phyloP scores from a whole-genome alignment of 2,888 invertebrate genomes.

The Serrognathus titanus region DNA sequence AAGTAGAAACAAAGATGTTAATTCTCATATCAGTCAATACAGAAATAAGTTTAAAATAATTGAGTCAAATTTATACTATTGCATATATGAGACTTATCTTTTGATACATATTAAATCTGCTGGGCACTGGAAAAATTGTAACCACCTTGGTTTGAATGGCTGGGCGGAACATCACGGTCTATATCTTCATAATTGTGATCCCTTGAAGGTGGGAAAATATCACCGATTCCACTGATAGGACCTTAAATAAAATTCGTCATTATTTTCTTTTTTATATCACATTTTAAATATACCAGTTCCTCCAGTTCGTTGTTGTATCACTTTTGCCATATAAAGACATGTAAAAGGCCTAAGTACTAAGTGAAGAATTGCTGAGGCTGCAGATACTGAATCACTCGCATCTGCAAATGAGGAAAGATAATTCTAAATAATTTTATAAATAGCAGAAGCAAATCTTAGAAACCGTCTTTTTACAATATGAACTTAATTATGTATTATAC shows the following conservation, averaged over 20 bases:
- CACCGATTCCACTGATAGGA: conserved; percentile 14
- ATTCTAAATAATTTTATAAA: background rate
- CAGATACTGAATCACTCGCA: conserved; percentile 7
- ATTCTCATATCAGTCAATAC: background rate
- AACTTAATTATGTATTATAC: too few relatives aligned
- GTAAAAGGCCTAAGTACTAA: conserved; percentile 14
- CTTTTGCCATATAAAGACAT: conserved; percentile 7
- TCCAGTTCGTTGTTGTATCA: conserved; percentile 9
- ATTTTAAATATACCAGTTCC: conserved; percentile 12
- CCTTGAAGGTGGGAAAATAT: conserved; percentile 14
- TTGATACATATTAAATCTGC: conserved; percentile 13
- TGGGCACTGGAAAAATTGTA: conserved; percentile 17
- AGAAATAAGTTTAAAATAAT: background rate
- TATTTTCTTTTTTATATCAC: background rate
- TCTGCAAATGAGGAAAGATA: background rate
- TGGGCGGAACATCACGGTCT: conserved; percentile 7
- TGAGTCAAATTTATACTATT: conserved; percentile 6
- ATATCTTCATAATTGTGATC: conserved; percentile 21
- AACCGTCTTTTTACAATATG: too few relatives aligned
- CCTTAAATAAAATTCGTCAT: conserved; percentile 8
- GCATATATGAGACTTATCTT: conserved; percentile 1
- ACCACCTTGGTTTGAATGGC: conserved; percentile 18
- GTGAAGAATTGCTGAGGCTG: conserved; percentile 11
- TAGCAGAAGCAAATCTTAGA: too few relatives aligned
- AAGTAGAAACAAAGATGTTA: background rate